These are phyloP conservation scores for Hiodon tergisus DNA, from an alignment of 2,113 vertebrate species.

Conservation along the genomic window DNA sequence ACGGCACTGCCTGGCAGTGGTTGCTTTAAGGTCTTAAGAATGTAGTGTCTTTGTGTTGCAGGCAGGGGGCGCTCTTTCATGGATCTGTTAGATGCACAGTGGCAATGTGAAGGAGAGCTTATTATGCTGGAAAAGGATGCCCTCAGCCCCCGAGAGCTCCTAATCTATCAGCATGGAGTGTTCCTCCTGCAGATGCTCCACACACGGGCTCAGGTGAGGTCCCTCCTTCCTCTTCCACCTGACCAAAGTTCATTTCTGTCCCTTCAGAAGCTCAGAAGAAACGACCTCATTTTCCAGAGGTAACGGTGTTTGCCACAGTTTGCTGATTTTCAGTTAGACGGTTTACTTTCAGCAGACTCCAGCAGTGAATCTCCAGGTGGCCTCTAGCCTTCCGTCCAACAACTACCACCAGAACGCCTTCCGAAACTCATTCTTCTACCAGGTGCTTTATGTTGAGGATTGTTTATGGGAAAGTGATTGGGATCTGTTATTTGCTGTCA, in stretches of 20 bases:
- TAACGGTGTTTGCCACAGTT: background rate
- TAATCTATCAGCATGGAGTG: constrained; percentile 73
- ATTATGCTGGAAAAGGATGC: constrained; percentile 45
- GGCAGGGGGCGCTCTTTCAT: constrained; percentile 44
- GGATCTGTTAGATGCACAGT: constrained; percentile 56
- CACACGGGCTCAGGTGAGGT: constrained; percentile 61
- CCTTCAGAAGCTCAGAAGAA: too few relatives aligned
- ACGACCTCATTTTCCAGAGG: too few relatives aligned
- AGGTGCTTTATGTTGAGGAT: constrained; percentile 57
- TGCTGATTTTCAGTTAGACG: too few relatives aligned
- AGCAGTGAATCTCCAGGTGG: constrained; percentile 65
- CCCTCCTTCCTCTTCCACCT: background rate
- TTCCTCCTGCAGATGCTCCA: constrained; percentile 65
- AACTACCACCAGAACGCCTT: constrained; percentile 65
- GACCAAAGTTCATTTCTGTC: too few relatives aligned
- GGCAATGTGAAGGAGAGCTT: constrained; percentile 59
- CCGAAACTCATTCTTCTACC: constrained; percentile 76
- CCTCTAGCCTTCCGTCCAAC: constrained; percentile 66
- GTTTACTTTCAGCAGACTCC: constrained; percentile 57
- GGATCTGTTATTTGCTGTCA: background rate
- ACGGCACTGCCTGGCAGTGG: too few relatives aligned
- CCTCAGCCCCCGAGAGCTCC: constrained; percentile 70
- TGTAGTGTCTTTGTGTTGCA: constrained; percentile 30
- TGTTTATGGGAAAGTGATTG: background rate
- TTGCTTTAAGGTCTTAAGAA: background rate